Base-by-base conservation (phyloP, 2,888 invertebrate species). In the Drosophila tanythrix region DNA sequence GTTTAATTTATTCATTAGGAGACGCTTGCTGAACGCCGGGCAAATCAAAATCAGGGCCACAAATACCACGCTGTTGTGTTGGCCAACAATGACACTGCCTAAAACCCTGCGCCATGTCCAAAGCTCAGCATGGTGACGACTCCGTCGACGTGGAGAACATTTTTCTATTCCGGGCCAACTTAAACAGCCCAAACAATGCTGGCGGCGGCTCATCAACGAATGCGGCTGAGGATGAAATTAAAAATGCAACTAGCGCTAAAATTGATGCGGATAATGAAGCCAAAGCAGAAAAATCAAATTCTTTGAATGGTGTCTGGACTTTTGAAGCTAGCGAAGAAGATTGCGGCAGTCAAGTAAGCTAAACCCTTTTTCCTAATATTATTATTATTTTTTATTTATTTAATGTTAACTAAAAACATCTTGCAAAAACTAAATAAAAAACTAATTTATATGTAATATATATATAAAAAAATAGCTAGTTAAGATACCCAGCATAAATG, bases 121-220 rank as follows among this genome's bases (percentile, higher is more conserved):
- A 76, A 82, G n/a, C 82, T 11, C 82, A 82, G 52, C 83, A 82
- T 46, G 83, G 83, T 10, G 74, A 83, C 50, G 74, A 50, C 7
- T 56, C 76, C 2, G 83, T 79, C n/a, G 82, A 82, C 51, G 56
- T 74, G 36, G 63, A 76, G n/a, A 82, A 82, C 66, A 82, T 82
- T 21, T 83, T 93, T n/a, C 71, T 93, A 15, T 82, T 92, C 58
- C 82, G 61, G 53, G 62, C 69, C 68, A 74, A 74, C 60, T 43
- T 87, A 46, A 51, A 46, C 35, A 35, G 15, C 55, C 21, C 46
- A 15, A 51, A 36, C 56, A 43, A n/a, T 40, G 46, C 40, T 43
- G 40, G 21, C 61, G 38, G 10, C 38, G 46, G 10, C 25, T 36
- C 29, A 18, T 15, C 65, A n/a, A 11, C 56, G 11, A 50, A n/a